A percentile compares a stretch with the other conserved stretches of the same genome.
Evolutionary conservation across 2,797 vertebrate species (phyloP).

Genomic region (Anguilla megastoma): DNA sequence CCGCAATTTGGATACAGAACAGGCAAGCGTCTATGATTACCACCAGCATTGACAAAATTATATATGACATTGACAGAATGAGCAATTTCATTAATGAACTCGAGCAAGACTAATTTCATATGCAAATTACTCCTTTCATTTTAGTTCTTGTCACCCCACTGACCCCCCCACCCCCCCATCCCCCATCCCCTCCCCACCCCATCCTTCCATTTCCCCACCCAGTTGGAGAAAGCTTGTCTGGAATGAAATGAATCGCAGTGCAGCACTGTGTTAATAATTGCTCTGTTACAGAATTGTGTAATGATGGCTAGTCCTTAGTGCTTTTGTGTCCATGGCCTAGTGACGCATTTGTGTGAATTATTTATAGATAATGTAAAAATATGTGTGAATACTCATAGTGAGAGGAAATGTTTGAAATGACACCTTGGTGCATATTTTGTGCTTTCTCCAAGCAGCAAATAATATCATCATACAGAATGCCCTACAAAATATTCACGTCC

Average conservation of each 20-base stretch:
- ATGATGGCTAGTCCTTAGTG: neutral
- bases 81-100: slow-evolving; percentile 29
- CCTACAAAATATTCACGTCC: too few relatives aligned
- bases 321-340: too few relatives aligned
- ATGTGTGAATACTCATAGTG: too few relatives aligned
- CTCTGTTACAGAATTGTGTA: neutral
- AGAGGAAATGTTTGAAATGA: too few relatives aligned
- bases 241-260: slow-evolving; percentile 56
- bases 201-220: neutral
- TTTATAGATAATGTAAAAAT: too few relatives aligned
- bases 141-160: slow-evolving; percentile 7
- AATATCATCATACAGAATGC: too few relatives aligned
- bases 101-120: slow-evolving; percentile 38
- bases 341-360: too few relatives aligned
- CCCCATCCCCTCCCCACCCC: too few relatives aligned
- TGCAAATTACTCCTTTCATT: slow-evolving; percentile 37
- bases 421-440: too few relatives aligned
- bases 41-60: slow-evolving; percentile 29
- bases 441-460: too few relatives aligned
- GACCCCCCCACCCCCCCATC: neutral
- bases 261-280: slow-evolving; percentile 51
- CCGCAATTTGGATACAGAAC: neutral
- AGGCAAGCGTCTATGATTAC: neutral
- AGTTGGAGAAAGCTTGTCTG: slow-evolving; percentile 9
- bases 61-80: slow-evolving; percentile 16